phyloP scores from a whole-genome alignment of 2,888 invertebrate species.

The Drosophila peninsularis region DNA sequence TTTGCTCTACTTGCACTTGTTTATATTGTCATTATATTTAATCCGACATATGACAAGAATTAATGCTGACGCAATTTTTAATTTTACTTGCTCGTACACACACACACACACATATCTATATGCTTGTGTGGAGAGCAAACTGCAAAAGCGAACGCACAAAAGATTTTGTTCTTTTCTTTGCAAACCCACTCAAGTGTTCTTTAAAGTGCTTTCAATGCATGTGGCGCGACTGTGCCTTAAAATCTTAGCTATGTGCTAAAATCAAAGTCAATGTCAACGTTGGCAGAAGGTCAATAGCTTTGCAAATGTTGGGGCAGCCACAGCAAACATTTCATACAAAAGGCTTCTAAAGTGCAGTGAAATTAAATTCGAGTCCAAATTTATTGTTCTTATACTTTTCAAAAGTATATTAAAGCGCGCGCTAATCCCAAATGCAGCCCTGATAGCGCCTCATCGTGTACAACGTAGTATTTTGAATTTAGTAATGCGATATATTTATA shows the following conservation, averaged over 20 bases:
- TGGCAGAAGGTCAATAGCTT: constrained; percentile 55
- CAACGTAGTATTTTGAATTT: not conserved
- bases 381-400: not conserved
- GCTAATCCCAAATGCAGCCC: not conserved
- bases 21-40: constrained; percentile 69
- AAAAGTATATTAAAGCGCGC: constrained; percentile 2
- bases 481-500: not conserved
- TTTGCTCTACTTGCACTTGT: constrained; percentile 53
- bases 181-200: constrained; percentile 34
- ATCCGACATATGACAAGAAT: constrained; percentile 58
- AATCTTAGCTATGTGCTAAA: constrained; percentile 35
- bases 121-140: constrained; percentile 7
- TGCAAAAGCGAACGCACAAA: constrained; percentile 52
- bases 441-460: not conserved
- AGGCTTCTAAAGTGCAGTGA: not conserved
- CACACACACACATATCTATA: not conserved
- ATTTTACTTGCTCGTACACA: constrained; percentile 9
- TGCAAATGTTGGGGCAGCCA: constrained; percentile 20
- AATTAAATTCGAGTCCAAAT: not conserved
- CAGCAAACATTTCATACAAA: constrained; percentile 8
- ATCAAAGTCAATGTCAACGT: constrained; percentile 57
- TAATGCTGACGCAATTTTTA: constrained; percentile 48
- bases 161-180: constrained; percentile 42
- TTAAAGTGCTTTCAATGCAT: constrained; percentile 40
- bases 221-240: constrained; percentile 31